Evolutionary conservation across 2,888 invertebrate genomes (phyloP).

Genomic region (Cryptocheilus praepositus): DNA sequence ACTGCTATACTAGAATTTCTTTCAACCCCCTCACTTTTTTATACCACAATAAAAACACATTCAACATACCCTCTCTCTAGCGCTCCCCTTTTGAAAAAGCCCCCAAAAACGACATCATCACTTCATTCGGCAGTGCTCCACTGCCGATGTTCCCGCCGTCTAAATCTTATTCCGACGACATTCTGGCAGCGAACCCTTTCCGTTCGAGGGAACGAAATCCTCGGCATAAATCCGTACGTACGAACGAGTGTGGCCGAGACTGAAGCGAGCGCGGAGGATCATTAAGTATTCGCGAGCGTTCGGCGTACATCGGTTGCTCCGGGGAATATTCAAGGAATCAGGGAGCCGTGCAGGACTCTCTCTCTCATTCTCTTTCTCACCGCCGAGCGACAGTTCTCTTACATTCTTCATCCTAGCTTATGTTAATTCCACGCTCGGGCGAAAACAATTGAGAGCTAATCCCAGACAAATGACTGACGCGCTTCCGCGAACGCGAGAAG

Average conservation of each 20-base stretch:
- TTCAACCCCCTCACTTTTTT: no score
- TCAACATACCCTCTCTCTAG: no score
- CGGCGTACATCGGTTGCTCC: slow-evolving; percentile 45
- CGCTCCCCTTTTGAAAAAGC: no score
- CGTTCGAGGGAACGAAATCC: not conserved
- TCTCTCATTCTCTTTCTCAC: not conserved
- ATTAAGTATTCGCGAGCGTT: slow-evolving; percentile 59
- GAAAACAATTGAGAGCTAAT: slow-evolving; percentile 74
- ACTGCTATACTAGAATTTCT: no score
- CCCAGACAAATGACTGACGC: slow-evolving; percentile 74
- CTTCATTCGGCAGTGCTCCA: no score
- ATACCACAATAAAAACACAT: no score
- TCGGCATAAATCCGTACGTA: slow-evolving; percentile 30
- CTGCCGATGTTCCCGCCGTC: no score
- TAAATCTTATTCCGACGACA: no score
- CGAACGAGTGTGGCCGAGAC: slow-evolving; percentile 42
- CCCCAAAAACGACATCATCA: no score
- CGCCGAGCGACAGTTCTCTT: slow-evolving; percentile 57
- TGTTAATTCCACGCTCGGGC: slow-evolving; percentile 70
- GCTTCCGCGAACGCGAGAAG: slow-evolving; percentile 38
- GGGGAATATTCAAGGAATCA: slow-evolving; percentile 64
- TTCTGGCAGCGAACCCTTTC: no score
- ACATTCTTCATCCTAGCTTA: slow-evolving; percentile 74
- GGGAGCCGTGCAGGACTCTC: slow-evolving; percentile 38
- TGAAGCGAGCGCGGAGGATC: slow-evolving; percentile 45